Evolutionary conservation across 2,888 invertebrate species (phyloP).

Genomic region (Anodontia alba): DNA sequence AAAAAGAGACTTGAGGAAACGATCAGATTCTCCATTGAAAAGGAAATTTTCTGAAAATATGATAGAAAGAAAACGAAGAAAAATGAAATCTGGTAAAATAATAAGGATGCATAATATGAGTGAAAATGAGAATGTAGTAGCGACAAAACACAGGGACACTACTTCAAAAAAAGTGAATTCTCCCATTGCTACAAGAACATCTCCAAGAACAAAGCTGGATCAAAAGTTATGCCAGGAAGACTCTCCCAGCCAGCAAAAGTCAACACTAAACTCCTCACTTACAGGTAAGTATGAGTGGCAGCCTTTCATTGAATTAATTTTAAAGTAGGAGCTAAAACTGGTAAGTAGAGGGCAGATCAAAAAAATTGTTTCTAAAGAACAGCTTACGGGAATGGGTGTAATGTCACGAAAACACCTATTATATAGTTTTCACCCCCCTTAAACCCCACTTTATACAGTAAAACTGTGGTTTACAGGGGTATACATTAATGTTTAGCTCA

Average conservation of each 20-base stretch:
- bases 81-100: not conserved
- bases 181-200: not conserved
- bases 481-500: no score
- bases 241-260: not conserved
- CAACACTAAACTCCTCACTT: not conserved
- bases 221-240: not conserved
- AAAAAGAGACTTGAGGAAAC: not conserved
- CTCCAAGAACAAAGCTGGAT: not conserved
- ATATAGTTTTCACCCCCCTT: no score
- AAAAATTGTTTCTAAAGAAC: no score
- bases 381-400: no score
- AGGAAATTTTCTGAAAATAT: not conserved
- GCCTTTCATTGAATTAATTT: no score
- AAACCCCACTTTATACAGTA: no score
- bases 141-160: not conserved
- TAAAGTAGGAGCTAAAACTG: no score
- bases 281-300: not conserved
- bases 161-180: not conserved
- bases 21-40: not conserved
- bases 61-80: not conserved
- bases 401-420: no score
- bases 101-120: not conserved
- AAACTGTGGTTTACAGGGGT: no score
- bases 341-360: no score
- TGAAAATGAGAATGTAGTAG: not conserved